Conservation (phyloP, 1,140 invertebrate species). For the Leptinotarsa undecemlineata region DNA sequence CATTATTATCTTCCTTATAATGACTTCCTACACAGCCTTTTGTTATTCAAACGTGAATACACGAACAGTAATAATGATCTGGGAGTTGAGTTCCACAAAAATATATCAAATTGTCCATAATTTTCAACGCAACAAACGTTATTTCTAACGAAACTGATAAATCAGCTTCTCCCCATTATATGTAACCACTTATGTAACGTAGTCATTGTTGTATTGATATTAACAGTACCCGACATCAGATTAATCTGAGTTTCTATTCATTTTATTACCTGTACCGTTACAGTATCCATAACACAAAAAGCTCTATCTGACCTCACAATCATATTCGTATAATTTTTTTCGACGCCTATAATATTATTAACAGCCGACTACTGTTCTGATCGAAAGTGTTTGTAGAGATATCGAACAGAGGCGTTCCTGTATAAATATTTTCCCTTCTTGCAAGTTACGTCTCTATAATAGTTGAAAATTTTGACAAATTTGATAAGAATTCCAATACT, state of each 20-base stretch:
- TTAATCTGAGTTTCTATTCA: conserved; percentile 18
- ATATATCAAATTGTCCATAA: conserved; percentile 3
- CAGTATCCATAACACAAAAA: conserved; percentile 15
- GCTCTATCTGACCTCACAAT: conserved; percentile 18
- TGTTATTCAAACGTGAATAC: no score
- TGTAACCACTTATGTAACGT: conserved; percentile 3
- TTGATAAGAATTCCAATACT: no score
- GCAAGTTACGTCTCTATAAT: no score
- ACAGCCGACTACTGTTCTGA: conserved; percentile 12
- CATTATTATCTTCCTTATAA: no score
- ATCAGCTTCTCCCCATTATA: conserved; percentile 1
- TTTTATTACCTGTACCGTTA: conserved; percentile 19
- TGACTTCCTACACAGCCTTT: no score
- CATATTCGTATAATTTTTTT: neutral
- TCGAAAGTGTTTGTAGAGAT: conserved; percentile 1
- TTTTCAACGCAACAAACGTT: neutral
- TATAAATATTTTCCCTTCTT: no score
- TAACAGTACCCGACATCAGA: conserved; percentile 14
- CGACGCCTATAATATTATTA: neutral
- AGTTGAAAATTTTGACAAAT: no score
- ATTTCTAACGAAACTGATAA: neutral
- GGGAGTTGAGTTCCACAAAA: neutral
- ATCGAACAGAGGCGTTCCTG: neutral
- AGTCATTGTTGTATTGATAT: conserved; percentile 6
- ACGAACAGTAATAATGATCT: neutral